A percentile compares a stretch with the other conserved stretches of the same genome.
These are phyloP conservation scores for Mystacornis crossleyi DNA, from an alignment of 2,113 vertebrate species.

Conservation along the genomic window DNA sequence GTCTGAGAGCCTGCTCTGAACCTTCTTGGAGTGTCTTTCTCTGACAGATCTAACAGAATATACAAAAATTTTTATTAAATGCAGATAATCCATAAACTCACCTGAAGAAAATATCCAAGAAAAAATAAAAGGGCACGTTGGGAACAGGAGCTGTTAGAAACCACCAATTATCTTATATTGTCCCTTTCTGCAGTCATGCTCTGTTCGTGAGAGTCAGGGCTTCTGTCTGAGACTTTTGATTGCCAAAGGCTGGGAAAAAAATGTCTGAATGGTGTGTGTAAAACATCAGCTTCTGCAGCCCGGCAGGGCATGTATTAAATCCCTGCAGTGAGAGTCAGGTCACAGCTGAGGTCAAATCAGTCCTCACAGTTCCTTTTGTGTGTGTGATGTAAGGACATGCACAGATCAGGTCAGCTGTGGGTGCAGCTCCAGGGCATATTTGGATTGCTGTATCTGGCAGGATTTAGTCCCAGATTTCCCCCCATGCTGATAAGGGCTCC, in stretches of 20 bases:
- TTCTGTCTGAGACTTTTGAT: neutral
- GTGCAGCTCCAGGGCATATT: neutral
- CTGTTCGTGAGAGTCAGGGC: neutral
- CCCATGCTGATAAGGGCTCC: neutral
- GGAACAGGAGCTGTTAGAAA: neutral
- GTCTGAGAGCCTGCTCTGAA: neutral
- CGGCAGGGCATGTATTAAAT: neutral
- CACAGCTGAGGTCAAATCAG: neutral
- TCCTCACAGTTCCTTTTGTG: accelerated
- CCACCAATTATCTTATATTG: neutral
- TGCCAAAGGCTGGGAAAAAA: neutral
- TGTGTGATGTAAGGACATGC: neutral
- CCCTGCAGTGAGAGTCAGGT: neutral
- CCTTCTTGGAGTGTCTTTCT: neutral
- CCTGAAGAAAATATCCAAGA: neutral
- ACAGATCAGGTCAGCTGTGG: accelerated
- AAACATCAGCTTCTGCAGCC: neutral
- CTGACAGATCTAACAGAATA: neutral
- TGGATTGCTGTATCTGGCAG: neutral
- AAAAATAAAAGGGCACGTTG: neutral
- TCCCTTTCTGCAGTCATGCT: neutral
- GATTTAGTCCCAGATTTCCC: neutral
- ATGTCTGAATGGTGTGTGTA: neutral
- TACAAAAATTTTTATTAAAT: neutral
- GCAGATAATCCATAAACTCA: neutral